phyloP scores from a whole-genome alignment of 1,140 invertebrate species.

The Drosophila parabipectinata region DNA sequence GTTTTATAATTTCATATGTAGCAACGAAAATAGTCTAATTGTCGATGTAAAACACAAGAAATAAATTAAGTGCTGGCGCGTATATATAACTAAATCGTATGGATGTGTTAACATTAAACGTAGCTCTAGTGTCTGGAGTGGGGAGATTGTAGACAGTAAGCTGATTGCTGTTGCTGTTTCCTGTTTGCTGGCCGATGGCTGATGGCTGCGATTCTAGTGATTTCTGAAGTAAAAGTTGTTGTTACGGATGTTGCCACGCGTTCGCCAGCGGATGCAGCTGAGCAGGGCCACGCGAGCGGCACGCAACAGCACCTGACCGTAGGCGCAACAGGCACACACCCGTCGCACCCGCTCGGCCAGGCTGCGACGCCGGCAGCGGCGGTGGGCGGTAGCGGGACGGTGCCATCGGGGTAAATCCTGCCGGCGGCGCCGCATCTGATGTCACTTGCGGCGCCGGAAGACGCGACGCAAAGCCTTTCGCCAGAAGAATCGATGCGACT shows the following conservation, averaged over 20 bases:
- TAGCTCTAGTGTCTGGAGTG: conserved; percentile 25
- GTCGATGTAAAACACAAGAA: conserved; percentile 76
- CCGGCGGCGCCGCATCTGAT: conserved; percentile 68
- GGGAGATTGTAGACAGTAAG: conserved; percentile 9
- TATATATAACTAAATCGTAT: conserved; percentile 64
- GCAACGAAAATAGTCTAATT: conserved; percentile 72
- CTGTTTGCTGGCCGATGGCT: conserved; percentile 13
- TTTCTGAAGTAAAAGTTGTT: conserved; percentile 76
- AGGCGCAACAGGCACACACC: conserved; percentile 70
- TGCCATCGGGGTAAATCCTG: conserved; percentile 71
- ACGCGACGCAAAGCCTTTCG: conserved; percentile 68
- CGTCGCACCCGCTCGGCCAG: conserved; percentile 67
- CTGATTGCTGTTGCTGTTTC: conserved; percentile 1
- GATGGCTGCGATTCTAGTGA: conserved; percentile 41
- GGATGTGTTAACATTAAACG: conserved; percentile 59
- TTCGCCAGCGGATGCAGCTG: conserved; percentile 73
- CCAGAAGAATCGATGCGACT: conserved; percentile 70
- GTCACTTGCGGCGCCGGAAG: conserved; percentile 75
- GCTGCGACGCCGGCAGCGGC: conserved; percentile 67
- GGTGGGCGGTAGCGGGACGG: conserved; percentile 42
- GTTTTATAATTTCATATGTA: conserved; percentile 71
- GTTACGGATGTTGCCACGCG: conserved; percentile 72
- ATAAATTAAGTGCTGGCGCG: conserved; percentile 68
- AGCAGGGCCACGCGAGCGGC: conserved; percentile 69
- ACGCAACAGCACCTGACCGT: conserved; percentile 61